A percentile compares a stretch with the other conserved stretches of the same genome.
These are phyloP conservation scores for Ceramica pisi DNA, from an alignment of 2,888 invertebrate species.

Conservation along the genomic window DNA sequence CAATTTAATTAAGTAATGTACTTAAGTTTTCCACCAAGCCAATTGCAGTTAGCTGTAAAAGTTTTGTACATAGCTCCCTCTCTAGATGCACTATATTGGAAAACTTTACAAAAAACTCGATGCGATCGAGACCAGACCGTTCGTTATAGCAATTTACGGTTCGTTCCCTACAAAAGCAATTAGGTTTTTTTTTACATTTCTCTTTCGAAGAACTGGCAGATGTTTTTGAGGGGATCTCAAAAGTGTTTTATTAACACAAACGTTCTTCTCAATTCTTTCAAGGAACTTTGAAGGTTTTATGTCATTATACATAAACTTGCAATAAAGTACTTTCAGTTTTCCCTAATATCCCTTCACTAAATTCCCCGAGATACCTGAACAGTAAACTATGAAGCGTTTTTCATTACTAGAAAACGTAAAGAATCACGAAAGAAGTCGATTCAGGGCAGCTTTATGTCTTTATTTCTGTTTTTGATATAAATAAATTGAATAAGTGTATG, in stretches of 20 bases:
- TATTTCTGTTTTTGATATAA: no score
- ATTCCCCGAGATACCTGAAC: no score
- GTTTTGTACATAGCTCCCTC: slow-evolving; percentile 12
- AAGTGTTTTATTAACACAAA: slow-evolving; percentile 15
- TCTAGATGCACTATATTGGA: slow-evolving; percentile 38
- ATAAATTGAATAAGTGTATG: no score
- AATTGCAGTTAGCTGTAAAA: slow-evolving; percentile 16
- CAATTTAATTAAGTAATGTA: slow-evolving; percentile 17
- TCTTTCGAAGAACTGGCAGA: slow-evolving; percentile 4
- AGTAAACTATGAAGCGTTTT: no score
- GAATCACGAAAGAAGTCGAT: no score
- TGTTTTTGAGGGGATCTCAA: slow-evolving; percentile 11
- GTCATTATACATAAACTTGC: no score
- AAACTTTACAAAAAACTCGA: slow-evolving; percentile 53
- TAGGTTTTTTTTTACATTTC: slow-evolving; percentile 16
- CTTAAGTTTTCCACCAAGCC: neutral
- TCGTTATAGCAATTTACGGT: slow-evolving; percentile 50
- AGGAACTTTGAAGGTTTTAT: neutral
- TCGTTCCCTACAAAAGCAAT: slow-evolving; percentile 46
- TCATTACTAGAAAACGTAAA: no score
- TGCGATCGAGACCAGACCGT: slow-evolving; percentile 26
- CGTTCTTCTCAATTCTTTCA: neutral
- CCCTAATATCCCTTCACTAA: no score
- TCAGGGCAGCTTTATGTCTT: no score
- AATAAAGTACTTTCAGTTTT: no score